A percentile compares a stretch with the other conserved stretches of the same genome.
Conservation (phyloP, 2,113 vertebrate genomes). For the Nesogale talazaci region DNA sequence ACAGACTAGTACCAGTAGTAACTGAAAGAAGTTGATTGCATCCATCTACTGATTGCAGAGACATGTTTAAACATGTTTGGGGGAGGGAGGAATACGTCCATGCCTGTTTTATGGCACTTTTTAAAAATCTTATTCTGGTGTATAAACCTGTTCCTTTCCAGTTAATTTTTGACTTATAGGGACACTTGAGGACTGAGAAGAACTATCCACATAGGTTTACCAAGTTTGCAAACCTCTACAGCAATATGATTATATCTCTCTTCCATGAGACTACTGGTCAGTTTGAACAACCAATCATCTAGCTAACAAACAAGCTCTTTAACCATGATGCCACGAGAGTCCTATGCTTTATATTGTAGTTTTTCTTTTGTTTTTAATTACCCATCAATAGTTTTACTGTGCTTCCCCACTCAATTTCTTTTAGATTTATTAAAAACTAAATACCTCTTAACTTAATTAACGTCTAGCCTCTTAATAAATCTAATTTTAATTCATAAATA, state of each 20-base stretch:
- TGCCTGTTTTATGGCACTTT: no score
- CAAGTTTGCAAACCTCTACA: not conserved
- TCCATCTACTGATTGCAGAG: no score
- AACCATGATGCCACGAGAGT: not conserved
- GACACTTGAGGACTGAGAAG: not conserved
- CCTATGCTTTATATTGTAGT: not conserved
- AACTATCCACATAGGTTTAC: not conserved
- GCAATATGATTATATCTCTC: not conserved
- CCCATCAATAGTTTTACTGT: not conserved
- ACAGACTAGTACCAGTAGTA: no score
- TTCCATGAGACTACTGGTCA: not conserved
- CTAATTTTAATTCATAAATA: not conserved
- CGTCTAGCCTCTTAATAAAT: not conserved
- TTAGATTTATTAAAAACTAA: not conserved
- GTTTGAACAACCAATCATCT: not conserved
- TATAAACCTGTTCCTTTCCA: not conserved
- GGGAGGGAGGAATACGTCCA: no score
- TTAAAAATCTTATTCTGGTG: no score
- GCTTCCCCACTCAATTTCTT: not conserved
- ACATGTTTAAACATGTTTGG: no score
- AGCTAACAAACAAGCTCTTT: not conserved
- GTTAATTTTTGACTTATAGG: not conserved
- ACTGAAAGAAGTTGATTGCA: no score
- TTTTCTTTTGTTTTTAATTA: conserved; percentile 16
- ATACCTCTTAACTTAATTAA: not conserved